phyloP scores from a whole-genome alignment of 2,797 vertebrate species.

The Cephalopachus bancanus region DNA sequence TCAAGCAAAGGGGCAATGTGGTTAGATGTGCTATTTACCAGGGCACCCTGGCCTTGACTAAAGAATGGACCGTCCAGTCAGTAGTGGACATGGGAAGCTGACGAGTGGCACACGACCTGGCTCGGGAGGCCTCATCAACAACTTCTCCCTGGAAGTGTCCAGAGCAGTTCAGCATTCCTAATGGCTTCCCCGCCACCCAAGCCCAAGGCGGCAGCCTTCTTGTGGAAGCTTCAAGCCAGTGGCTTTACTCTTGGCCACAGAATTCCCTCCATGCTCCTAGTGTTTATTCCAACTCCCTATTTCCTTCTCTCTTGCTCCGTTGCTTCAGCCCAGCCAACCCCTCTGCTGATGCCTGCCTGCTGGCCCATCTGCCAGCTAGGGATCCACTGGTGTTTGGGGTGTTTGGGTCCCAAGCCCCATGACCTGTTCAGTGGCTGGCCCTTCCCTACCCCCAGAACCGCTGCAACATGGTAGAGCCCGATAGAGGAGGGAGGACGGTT shows the following conservation, averaged over 20 bases:
- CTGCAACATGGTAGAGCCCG: background rate
- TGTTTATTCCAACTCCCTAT: rapidly evolving
- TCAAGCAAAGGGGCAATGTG: background rate
- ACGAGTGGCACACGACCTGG: too few relatives aligned
- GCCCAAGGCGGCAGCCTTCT: too few relatives aligned
- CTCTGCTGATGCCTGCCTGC: background rate
- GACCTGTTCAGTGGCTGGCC: background rate
- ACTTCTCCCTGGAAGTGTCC: rapidly evolving
- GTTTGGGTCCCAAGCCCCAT: background rate
- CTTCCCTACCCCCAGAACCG: background rate
- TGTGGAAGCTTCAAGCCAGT: background rate
- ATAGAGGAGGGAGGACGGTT: background rate
- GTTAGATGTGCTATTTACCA: background rate
- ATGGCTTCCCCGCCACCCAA: background rate
- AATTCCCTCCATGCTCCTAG: background rate
- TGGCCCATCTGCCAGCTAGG: background rate
- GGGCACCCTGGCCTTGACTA: background rate
- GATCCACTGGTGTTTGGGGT: background rate
- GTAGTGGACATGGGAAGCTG: background rate
- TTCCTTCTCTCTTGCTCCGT: background rate
- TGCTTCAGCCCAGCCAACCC: background rate
- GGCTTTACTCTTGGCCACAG: background rate
- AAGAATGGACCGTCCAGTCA: background rate
- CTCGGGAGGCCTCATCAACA: background rate
- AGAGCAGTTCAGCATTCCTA: background rate